Conservation (phyloP, 2,797 vertebrate genomes). For the Cetoscarus ocellatus region DNA sequence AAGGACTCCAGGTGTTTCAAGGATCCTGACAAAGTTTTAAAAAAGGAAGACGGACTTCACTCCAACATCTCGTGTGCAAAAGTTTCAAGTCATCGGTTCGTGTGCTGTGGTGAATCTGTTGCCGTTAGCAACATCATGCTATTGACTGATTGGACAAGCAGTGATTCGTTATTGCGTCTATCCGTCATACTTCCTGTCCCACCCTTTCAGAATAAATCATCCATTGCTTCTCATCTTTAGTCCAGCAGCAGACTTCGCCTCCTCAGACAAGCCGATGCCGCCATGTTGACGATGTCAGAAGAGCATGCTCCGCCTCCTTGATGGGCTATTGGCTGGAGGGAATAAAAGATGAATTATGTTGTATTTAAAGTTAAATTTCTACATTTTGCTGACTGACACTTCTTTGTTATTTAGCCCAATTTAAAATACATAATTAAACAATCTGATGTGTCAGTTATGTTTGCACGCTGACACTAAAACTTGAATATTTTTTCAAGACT, state of each 20-base stretch:
- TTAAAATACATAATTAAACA: no score
- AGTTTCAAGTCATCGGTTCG: neutral
- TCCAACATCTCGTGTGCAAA: neutral
- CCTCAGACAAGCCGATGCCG: neutral
- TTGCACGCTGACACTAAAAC: no score
- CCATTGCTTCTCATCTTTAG: slow-evolving; percentile 15
- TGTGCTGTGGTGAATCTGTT: slow-evolving; percentile 5
- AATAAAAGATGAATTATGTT: neutral
- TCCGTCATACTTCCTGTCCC: neutral
- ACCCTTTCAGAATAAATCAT: neutral
- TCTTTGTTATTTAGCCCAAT: no score
- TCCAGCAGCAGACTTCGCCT: neutral
- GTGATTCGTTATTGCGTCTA: slow-evolving; percentile 48
- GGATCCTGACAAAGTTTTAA: slow-evolving; percentile 17
- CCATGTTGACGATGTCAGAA: slow-evolving; percentile 54
- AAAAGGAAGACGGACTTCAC: slow-evolving; percentile 64
- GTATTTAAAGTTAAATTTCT: neutral
- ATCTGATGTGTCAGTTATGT: no score
- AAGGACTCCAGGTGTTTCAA: slow-evolving; percentile 13
- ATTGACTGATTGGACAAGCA: slow-evolving; percentile 41
- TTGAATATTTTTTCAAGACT: no score
- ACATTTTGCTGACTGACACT: neutral
- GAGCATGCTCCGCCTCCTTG: slow-evolving; percentile 77
- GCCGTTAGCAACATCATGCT: slow-evolving; percentile 14
- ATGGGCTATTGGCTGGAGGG: slow-evolving; percentile 77